These are phyloP conservation scores for Macaria liturata DNA, from an alignment of 2,888 invertebrate species.

Conservation along the genomic window DNA sequence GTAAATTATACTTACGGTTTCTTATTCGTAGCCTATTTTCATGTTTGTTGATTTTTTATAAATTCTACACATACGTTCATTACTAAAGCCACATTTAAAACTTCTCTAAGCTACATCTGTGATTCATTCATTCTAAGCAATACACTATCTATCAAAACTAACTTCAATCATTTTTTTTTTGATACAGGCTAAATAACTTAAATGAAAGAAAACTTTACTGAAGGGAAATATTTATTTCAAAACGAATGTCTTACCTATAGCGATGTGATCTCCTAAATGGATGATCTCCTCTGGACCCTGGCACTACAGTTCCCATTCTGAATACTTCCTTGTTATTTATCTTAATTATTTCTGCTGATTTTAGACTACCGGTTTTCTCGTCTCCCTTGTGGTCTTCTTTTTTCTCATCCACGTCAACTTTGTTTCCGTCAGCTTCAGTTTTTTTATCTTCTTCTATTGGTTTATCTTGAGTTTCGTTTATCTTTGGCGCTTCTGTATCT, in stretches of 20 bases:
- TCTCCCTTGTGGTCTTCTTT: not conserved
- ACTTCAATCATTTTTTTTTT: no score
- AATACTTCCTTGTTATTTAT: not conserved
- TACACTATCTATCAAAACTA: no score
- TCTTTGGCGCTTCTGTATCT: slow-evolving; percentile 6
- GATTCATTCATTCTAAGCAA: no score
- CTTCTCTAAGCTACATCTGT: no score
- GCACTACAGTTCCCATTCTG: not conserved
- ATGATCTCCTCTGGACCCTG: not conserved
- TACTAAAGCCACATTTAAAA: no score
- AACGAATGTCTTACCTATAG: slow-evolving; percentile 20
- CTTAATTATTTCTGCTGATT: not conserved
- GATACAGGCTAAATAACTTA: not conserved
- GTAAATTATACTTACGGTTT: no score
- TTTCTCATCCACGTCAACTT: slow-evolving; percentile 3
- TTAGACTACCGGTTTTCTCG: not conserved
- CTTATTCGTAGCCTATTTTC: no score
- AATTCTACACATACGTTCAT: no score
- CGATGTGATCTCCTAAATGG: not conserved
- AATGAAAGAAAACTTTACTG: slow-evolving; percentile 17
- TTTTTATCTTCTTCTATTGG: slow-evolving; percentile 1
- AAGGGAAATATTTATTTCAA: slow-evolving; percentile 15
- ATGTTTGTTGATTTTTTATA: no score
- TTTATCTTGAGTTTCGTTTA: slow-evolving; percentile 6
- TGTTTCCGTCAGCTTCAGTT: not conserved